These are phyloP conservation scores for Phalacrocorax carbo DNA, from an alignment of 2,113 vertebrate genomes.

Conservation along the genomic window DNA sequence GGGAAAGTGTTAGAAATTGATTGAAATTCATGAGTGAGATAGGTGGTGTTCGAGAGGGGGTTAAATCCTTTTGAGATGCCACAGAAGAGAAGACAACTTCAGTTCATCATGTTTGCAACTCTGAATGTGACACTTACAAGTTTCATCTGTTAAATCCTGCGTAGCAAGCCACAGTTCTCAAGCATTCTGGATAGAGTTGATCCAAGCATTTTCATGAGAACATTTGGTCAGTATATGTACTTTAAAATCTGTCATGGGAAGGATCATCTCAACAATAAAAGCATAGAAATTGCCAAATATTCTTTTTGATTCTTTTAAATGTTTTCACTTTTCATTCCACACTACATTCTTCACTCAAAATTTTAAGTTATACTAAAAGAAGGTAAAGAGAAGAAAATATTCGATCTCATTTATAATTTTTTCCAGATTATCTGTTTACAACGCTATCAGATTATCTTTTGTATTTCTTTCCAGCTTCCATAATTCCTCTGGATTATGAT, in stretches of 20 bases:
- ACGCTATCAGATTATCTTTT: background rate
- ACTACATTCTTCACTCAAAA: background rate
- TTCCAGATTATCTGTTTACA: background rate
- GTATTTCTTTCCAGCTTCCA: background rate
- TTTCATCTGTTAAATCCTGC: background rate
- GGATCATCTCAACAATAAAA: background rate
- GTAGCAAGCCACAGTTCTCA: background rate
- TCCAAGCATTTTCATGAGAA: background rate
- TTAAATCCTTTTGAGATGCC: background rate
- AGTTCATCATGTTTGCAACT: background rate
- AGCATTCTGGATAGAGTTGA: background rate
- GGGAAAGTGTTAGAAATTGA: background rate
- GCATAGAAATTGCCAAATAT: background rate
- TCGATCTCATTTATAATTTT: background rate
- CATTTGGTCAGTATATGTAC: background rate
- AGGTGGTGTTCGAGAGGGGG: background rate
- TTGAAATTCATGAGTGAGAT: background rate
- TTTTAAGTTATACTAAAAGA: background rate
- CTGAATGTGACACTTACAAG: background rate
- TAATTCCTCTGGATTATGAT: background rate
- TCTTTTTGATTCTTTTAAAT: background rate
- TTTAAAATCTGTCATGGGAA: background rate
- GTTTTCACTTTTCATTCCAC: background rate
- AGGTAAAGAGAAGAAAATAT: background rate
- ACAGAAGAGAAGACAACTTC: background rate